Base-by-base conservation (phyloP, 1,140 invertebrate genomes). In the Cyclina sinensis region DNA sequence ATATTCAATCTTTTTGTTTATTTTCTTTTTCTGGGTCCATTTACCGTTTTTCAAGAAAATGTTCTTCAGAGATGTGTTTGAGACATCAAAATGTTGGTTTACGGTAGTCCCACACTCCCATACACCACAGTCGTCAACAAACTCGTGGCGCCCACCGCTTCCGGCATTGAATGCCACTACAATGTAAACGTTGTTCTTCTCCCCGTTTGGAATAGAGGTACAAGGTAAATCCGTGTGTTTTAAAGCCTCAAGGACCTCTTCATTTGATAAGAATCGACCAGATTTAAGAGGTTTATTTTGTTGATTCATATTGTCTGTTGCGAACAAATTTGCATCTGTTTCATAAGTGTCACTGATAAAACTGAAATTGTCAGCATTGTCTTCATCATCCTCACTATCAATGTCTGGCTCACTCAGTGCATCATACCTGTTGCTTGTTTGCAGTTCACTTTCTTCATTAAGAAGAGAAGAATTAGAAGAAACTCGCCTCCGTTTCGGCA, bases 1-100 rank as follows among this genome's bases (percentile, higher is more conserved):
- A 35, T 54, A 79, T 32, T 16, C 9, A 57, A 82, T 12, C 18
- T 37, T 82, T 82, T 68, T 82, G 18, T 82, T 68, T 27, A 68
- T 35, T 2, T 39, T 48, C 46, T 82, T 82, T 68, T 43, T 82
- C 24, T 18, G 11, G 43, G 37, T 39, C 7, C 21, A 37, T 12
- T n/a, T 2, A 0, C 18, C 39, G 12, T 82, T 37, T 39, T 65
- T 5, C 48, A 12, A 30, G 30, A n/a, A 79, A 9, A 79, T 48
- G 30, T n/a, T 7, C 32, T 54, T 5, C 0, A 65, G 7, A 14
- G 32, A n/a, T 21, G 46, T 48, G 4, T 80, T 51, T 35, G 27
- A 57, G 4, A 54, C 27, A 37, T 0, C 48, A 80, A 27, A 80
- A 30, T 80, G 5, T 12, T 51, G 16, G 43, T 46, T 46, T 9